Conservation (phyloP, 2,888 invertebrate species). For the Habrosyne pyritoides region DNA sequence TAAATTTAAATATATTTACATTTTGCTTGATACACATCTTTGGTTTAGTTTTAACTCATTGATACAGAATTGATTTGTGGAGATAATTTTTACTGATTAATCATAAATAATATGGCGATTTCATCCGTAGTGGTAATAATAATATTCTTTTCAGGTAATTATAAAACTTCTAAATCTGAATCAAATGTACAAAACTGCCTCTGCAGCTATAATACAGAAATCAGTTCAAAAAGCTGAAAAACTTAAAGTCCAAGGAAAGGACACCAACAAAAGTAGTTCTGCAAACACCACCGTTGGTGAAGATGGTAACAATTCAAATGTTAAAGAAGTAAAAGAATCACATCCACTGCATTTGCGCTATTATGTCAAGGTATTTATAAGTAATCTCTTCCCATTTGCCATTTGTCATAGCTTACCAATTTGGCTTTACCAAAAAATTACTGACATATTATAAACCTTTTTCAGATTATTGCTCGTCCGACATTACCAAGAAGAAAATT, state of each 20-base stretch:
- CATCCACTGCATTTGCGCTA: constrained; percentile 24
- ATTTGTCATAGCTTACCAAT: no score
- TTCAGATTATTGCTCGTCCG: constrained; percentile 59
- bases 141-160: constrained; percentile 29
- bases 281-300: not conserved
- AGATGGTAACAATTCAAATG: not conserved
- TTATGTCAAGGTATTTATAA: constrained; percentile 48
- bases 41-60: not conserved
- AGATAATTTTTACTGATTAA: not conserved
- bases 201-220: constrained; percentile 15
- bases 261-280: not conserved
- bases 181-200: constrained; percentile 18
- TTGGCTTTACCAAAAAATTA: not conserved
- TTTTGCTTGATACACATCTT: not conserved
- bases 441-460: constrained; percentile 7
- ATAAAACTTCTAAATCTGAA: constrained; percentile 32
- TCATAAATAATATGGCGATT: no score
- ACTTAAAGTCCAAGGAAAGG: not conserved
- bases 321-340: constrained; percentile 3
- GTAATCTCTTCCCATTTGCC: no score
- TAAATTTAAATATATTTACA: constrained; percentile 12
- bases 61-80: no score
- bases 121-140: not conserved
- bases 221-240: constrained; percentile 12
- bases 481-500: constrained; percentile 54